Evolutionary conservation across 1,140 invertebrate species (phyloP), one percentile per base, ranked within the genome.

Genomic region (Idris sp.): DNA sequence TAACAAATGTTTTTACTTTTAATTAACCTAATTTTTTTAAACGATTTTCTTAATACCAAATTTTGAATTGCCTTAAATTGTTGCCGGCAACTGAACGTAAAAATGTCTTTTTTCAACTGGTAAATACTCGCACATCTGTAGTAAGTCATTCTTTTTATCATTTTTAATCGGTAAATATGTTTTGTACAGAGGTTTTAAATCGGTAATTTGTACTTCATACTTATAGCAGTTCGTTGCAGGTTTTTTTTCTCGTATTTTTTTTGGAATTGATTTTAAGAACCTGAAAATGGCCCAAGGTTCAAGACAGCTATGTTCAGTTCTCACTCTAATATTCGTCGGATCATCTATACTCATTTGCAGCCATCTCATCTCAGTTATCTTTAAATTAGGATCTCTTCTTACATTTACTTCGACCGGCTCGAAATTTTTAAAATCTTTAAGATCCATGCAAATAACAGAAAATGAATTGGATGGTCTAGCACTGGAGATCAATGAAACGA

Each of bases 101-200:
- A 38, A 38, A 9, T 38, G 4, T 35, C 18, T 38, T 11, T 38
- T 38, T 38, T 38, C 35, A 7, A 11, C 9, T 15, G 35, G 35
- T 38, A 38, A 38, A 38, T 38, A 38, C 2, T 38, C 14, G 14
- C 35, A 38, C 35, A 38, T 38, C 9, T 38, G 15, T 38, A 38
- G 18, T 15, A 38, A 38, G 35, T 38, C 15, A 13, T 38, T 15
- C 14, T 38, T 38, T 11, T 16, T 38, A 13, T 35, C 31, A 13
- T 35, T 38, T 8, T 7, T 38, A 13, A 38, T 38, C 18, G 35
- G 35, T 38, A 38, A 38, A 9, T 16, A 38, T 16, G 13, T 18
- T 13, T 38, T 38, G 15, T 4, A 16, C 15, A 38, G 7, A 38
- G 35, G 35, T 4, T 22, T 22, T 6, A 22, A 22, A 22, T 22